Evolutionary conservation across 1,140 invertebrate genomes (phyloP), one percentile per base, ranked within the genome.

Genomic region (Drosophila lini): DNA sequence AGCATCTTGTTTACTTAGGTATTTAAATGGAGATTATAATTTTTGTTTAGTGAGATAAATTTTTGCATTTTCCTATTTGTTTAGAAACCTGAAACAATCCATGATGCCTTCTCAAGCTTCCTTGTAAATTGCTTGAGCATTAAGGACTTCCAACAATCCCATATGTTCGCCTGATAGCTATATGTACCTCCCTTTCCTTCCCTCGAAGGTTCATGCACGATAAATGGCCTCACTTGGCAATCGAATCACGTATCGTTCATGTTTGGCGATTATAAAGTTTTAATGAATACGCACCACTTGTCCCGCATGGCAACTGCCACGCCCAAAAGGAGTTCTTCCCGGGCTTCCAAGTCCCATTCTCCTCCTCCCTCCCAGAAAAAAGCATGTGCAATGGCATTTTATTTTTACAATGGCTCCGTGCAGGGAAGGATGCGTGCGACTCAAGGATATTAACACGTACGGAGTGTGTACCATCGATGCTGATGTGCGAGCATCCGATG

Each of bases 211-310:
- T 76, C 68, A 80, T 74, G 77, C 28, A 58, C 77, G 78, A 70
- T 74, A 84, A 85, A 78, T 70, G 77, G 63, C 44, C 32, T 6
- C 81, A 86, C 48, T 85, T 85, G 77, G 82, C 82, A 85, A 85
- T 85, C 82, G 78, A 70, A 79, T 55, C 82, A 85, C 82, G 82
- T 85, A 81, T 86, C 75, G 78, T 85, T 81, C 81, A 81, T 81
- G 82, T 86, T 86, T 75, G 82, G 82, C 81, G 82, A 85, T 89
- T 88, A 88, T 88, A 88, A 89, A 89, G 84, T 89, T 89, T 89
- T 89, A 88, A 88, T 80, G 83, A 88, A 89, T 88, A 80, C 80
- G 83, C 84, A 89, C 63, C 77, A 88, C 61, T 78, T 82, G 80
- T 61, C 42, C 60, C 41, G 52, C 55, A 52, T 56, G 44, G 42